Evolutionary conservation across 2,113 vertebrate species (phyloP).

Genomic region (Kryptolebias marmoratus): DNA sequence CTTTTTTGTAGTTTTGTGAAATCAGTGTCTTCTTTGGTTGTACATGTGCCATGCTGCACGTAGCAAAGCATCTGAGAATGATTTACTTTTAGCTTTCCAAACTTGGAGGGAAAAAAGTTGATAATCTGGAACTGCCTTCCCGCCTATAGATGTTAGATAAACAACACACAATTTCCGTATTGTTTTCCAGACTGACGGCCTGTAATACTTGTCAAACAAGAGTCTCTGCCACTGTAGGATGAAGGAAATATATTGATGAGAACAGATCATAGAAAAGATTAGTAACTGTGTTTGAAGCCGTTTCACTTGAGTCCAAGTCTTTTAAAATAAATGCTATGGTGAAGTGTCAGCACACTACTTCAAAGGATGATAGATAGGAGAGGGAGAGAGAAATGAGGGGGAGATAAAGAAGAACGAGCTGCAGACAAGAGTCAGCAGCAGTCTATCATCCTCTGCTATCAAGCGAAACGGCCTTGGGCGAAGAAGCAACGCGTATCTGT

Average conservation of each 20-base stretch:
- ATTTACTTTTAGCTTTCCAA: conserved; percentile 48
- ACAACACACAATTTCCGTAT: conserved; percentile 19
- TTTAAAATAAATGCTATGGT: conserved; percentile 35
- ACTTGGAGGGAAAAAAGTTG: not conserved
- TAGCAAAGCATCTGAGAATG: conserved; percentile 33
- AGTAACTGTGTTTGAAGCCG: conserved; percentile 21
- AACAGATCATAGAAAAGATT: conserved; percentile 5
- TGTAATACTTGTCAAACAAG: conserved; percentile 18
- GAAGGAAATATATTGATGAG: conserved; percentile 6
- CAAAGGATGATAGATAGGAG: conserved; percentile 40
- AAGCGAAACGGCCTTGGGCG: conserved; percentile 49
- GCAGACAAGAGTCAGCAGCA: conserved; percentile 29
- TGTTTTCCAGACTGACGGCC: conserved; percentile 19
- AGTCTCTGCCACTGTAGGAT: conserved; percentile 9
- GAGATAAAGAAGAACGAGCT: conserved; percentile 46
- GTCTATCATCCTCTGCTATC: conserved; percentile 55
- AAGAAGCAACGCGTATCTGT: conserved; percentile 34
- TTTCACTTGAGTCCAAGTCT: conserved; percentile 15
- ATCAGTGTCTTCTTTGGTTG: conserved; percentile 15
- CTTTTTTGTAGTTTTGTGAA: not conserved
- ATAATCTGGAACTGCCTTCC: conserved; percentile 19
- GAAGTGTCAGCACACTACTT: conserved; percentile 26
- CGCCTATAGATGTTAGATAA: conserved; percentile 38
- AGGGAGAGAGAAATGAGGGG: conserved; percentile 27
- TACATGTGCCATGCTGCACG: conserved; percentile 25